A percentile compares a stretch with the other conserved stretches of the same genome.
Evolutionary conservation across 2,888 invertebrate genomes (phyloP).

Genomic region (Tenthredo scrophulariae): DNA sequence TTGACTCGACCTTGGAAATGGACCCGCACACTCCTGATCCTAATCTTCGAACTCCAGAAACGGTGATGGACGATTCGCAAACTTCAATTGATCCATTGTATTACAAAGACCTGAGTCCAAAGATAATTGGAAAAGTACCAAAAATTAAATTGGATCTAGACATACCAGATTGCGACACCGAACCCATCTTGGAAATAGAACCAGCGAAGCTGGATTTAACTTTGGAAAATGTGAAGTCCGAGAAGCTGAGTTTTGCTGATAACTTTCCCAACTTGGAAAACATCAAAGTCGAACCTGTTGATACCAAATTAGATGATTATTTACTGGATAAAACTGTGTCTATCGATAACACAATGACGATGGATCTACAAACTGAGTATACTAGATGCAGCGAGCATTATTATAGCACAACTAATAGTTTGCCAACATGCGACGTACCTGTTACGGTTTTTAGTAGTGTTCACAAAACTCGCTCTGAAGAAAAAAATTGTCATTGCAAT

Average conservation of each 20-base stretch:
- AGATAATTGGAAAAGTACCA: constrained; percentile 59
- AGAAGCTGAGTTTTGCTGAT: neutral
- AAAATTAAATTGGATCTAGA: constrained; percentile 65
- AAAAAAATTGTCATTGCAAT: neutral
- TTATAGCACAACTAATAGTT: neutral
- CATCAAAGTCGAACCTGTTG: constrained; percentile 3
- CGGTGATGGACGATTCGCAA: constrained; percentile 61
- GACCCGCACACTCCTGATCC: constrained; percentile 31
- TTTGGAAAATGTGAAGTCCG: constrained; percentile 6
- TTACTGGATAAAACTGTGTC: constrained; percentile 41
- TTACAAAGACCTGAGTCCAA: constrained; percentile 65
- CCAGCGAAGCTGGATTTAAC: constrained; percentile 7
- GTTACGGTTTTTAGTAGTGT: neutral
- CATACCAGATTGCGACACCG: constrained; percentile 62
- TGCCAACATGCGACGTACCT: neutral
- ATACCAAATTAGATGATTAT: constrained; percentile 26
- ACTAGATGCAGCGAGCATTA: neutral
- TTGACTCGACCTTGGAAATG: constrained; percentile 54
- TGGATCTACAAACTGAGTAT: neutral
- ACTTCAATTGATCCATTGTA: constrained; percentile 57
- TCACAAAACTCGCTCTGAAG: neutral
- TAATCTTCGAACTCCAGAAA: constrained; percentile 64
- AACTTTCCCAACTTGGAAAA: neutral
- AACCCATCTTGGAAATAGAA: constrained; percentile 32
- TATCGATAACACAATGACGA: neutral